Evolutionary conservation across 2,888 invertebrate species (phyloP), one percentile per base, ranked within the genome.

Genomic region (Caenorhabditis sp.): DNA sequence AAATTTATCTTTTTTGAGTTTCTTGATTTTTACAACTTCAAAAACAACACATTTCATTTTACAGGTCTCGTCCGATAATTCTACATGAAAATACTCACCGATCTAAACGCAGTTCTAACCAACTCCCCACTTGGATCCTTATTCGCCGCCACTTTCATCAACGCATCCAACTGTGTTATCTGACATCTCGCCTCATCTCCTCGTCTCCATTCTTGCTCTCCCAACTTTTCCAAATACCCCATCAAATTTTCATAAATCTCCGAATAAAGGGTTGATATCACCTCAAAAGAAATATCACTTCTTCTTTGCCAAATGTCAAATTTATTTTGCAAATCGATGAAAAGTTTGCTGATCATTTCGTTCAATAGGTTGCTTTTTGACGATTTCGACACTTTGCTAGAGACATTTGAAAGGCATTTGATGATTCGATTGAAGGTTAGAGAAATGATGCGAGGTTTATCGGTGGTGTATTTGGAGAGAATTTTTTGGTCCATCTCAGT

Each of bases 81-180:
- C n/a, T n/a, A n/a, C n/a, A n/a, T 10, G 14, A 43, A 26, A 26
- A 36, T 3, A 59, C 26, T 26, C 2, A 61, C 61, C 59, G 69
- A 69, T 60, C 36, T 38, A 43, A 73, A 73, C n/a, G 73, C 62
- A 0, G 52, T 69, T 17, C 69, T 53, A 14, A 73, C 69, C 23
- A 73, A 49, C 23, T 68, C 69, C 31, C 69, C 73, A 2, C 64
- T 64, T 21, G 73, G 66, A 60, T 68, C 69, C 8, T 52, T 21
- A 12, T 59, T 69, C 20, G 72, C 67, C 12, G 63, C 66, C 20
- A 61, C n/a, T 27, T 73, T 73, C 73, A 73, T 68, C 23, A 73
- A 49, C 17, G 66, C 65, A 49, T 73, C 73, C 25, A 73, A 65
- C 1, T 57, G 59, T 20, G 67, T 67, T 5, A 69, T 65, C 23